Base-by-base conservation (phyloP, 1,140 invertebrate genomes). In the Drosophila grimshawi region DNA sequence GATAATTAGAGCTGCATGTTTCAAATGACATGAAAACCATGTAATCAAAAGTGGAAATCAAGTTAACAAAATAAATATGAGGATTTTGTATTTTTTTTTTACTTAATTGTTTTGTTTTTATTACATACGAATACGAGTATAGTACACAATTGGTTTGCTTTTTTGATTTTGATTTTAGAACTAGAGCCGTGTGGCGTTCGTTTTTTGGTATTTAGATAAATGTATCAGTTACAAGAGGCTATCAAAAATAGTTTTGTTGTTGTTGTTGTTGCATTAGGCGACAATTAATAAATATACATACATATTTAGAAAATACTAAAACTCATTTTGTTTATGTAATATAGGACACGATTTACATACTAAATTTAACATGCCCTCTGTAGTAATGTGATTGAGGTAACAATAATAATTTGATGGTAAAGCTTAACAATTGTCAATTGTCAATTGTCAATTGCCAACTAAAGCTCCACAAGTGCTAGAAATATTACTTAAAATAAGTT, bases 231-330 rank as follows among this genome's bases (percentile, higher is more conserved):
- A 68, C 66, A 74, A 81, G 61, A 80, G 76, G 56, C 51, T 81
- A 82, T 82, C 62, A 69, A 79, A 82, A 83, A 82, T 76, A 83
- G 60, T 74, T 63, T 19, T 19, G 19, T 19, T 51, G 32, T 19
- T 19, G 19, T 19, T 51, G 32, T 19, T 45, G 65, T 73, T 59
- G 33, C 39, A 48, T 52, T 39, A 35, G 46, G 37, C 60, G 46
- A 67, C 29, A 63, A 48, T 67, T 61, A 65, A 68, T 69, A 68
- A 67, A 76, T 65, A 68, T 63, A 64, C 70, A 73, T 72, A 85
- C 67, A 86, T 78, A 76, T 67, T 49, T 63, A 65, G 67, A 86
- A 86, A 81, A 86, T 64, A 72, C 66, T 75, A 78, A 68, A 57
- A 61, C 61, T 48, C 41, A 43, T 43, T 79, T 53, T 35, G 53